Percentiles rank a stretch among this genome's conserved stretches.
phyloP scores from a whole-genome alignment of 2,888 invertebrate species.

The Polydesmus complanatus region DNA sequence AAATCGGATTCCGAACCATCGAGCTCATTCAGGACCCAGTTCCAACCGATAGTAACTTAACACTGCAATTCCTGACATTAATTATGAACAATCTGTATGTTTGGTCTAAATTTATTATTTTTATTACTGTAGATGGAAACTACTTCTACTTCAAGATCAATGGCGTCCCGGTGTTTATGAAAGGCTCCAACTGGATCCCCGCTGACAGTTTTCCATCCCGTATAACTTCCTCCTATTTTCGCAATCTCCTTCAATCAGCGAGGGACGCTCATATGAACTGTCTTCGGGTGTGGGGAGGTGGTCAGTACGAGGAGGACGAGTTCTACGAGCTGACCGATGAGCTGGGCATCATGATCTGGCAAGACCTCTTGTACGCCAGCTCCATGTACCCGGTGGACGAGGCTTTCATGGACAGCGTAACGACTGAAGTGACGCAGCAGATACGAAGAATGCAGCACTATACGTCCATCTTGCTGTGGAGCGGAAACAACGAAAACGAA shows the following conservation, averaged over 20 bases:
- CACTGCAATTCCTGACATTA: too few relatives aligned
- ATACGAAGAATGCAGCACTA: constrained; percentile 65
- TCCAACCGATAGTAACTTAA: constrained; percentile 18
- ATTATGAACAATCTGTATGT: too few relatives aligned
- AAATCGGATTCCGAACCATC: constrained; percentile 72
- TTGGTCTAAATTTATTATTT: too few relatives aligned
- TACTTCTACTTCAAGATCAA: constrained; percentile 90
- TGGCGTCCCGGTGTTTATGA: constrained; percentile 70
- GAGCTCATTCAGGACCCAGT: constrained; percentile 62
- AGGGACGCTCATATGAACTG: constrained; percentile 74
- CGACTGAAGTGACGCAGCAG: constrained; percentile 63
- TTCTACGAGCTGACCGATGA: constrained; percentile 77
- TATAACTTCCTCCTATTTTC: constrained; percentile 43
- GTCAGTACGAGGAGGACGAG: constrained; percentile 75
- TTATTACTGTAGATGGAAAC: constrained; percentile 29
- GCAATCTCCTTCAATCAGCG: constrained; percentile 50
- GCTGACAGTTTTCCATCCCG: constrained; percentile 67
- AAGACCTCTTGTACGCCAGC: constrained; percentile 95
- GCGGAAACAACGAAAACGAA: constrained; percentile 35
- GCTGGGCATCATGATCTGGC: constrained; percentile 87
- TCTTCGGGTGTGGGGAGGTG: constrained; percentile 97
- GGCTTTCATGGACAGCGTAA: constrained; percentile 57
- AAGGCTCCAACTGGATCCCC: constrained; percentile 91
- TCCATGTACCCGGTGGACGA: constrained; percentile 72
- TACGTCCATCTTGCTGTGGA: constrained; percentile 74